phyloP scores from a whole-genome alignment of 2,797 vertebrate genomes.

The Prunella strophiata region DNA sequence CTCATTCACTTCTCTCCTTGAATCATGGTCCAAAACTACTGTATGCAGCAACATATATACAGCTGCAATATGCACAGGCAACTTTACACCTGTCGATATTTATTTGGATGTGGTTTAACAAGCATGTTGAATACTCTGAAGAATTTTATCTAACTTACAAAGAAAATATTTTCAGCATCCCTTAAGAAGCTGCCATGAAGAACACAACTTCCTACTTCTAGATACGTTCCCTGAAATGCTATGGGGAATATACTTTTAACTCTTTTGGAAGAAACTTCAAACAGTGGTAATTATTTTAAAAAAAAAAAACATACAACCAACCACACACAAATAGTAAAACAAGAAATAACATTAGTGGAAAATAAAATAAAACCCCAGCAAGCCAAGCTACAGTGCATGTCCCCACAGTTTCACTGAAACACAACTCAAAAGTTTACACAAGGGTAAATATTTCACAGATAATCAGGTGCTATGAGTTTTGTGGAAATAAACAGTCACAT shows the following conservation, averaged over 20 bases:
- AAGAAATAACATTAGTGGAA: not conserved
- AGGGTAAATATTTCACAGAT: not conserved
- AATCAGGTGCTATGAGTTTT: not conserved
- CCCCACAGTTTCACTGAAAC: not conserved
- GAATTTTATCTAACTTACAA: not conserved
- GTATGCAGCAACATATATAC: rapidly evolving
- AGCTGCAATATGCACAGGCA: not conserved
- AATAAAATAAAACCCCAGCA: not conserved
- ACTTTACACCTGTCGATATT: not conserved
- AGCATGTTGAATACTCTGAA: not conserved
- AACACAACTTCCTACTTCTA: not conserved
- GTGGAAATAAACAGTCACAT: not conserved
- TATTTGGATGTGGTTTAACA: not conserved
- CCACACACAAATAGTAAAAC: not conserved
- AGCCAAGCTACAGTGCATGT: not conserved
- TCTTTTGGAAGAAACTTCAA: not conserved
- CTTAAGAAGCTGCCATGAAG: not conserved
- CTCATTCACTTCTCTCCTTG: not conserved
- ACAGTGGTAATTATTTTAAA: not conserved
- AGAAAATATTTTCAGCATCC: not conserved
- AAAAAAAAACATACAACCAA: not conserved
- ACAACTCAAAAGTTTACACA: not conserved
- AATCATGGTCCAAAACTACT: not conserved
- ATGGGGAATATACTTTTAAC: not conserved
- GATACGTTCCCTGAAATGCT: not conserved